A percentile compares a stretch with the other conserved stretches of the same genome.
Evolutionary conservation across 2,888 invertebrate genomes (phyloP).

Genomic region (Acanthoscelides obtectus): DNA sequence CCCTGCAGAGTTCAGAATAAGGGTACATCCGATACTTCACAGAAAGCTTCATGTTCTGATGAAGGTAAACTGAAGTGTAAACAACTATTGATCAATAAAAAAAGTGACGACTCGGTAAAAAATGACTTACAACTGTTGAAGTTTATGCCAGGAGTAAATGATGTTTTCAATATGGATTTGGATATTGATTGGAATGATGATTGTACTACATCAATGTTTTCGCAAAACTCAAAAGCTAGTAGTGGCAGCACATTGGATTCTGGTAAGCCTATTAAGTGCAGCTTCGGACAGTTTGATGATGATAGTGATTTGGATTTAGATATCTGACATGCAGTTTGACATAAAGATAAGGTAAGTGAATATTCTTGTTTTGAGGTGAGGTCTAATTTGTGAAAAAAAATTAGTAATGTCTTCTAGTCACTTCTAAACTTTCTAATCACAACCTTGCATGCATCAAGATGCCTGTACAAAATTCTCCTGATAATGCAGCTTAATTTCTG

Average conservation of each 20-base stretch:
- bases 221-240: not conserved
- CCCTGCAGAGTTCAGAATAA: not conserved
- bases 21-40: not conserved
- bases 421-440: too few relatives aligned
- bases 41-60: not conserved
- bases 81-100: not conserved
- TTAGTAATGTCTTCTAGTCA: too few relatives aligned
- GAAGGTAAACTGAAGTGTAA: not conserved
- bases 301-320: not conserved
- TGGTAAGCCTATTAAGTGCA: not conserved
- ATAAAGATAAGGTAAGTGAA: too few relatives aligned
- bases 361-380: too few relatives aligned
- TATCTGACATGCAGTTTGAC: not conserved
- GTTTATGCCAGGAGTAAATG: conserved; percentile 32
- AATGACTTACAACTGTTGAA: conserved; percentile 29
- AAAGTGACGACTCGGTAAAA: conserved; percentile 8
- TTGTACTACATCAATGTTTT: not conserved
- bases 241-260: not conserved
- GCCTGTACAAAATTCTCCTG: too few relatives aligned
- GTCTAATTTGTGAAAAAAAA: too few relatives aligned
- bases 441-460: too few relatives aligned
- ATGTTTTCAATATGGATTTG: conserved; percentile 34
- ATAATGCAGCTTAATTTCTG: too few relatives aligned
- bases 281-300: not conserved
- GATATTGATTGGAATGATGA: conserved; percentile 37